Evolutionary conservation across 53 echinoderm and acorn worm genomes (phyloP), one percentile per base, ranked within the genome.

Genomic region (Glandiceps talaboti): DNA sequence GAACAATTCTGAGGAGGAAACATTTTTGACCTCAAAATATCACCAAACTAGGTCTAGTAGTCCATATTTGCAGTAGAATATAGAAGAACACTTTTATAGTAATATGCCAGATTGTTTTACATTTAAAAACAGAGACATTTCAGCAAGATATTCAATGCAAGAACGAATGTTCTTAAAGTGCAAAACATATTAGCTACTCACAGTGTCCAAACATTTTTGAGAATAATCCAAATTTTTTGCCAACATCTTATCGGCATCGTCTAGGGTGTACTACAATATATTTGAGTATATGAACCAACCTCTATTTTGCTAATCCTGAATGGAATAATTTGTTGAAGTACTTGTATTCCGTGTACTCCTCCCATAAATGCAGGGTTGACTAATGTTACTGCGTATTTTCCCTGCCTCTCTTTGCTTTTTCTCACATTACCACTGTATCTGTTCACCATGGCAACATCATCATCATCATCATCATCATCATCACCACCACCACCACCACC

Each of bases 311-410:
- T 96, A 27, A 79, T 93, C 33, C 97, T 87, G 74, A 91, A 89
- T 74, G 97, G 97, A 27, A 87, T 82, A 30, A 76, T 80, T 79
- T 96, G 97, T 79, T 91, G 89, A 28, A 87, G 26, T 1, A 96
- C 83, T 75, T 75, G 78, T 28, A 93, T 84, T 29, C 91, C 97
- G 26, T 79, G 73, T 31, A 93, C 77, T 26, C 92, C 90, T 85
- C 87, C 93, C 30, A 87, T 88, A 27, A 90, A 79, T 25, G 87
- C 96, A 31, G 96, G 96, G 77, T 96, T 96, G 1, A 92, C 76
- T 29, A 93, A 88, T 27, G 89, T 96, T 14, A 96, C 79, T 0
- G 85, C 92, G 76, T 82, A 88, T 1, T 76, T 64, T 30, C 76
- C 83, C 10, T 33, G 10, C 73, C 78, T 73, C 27, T 76, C 89